Evolutionary conservation across 1,140 invertebrate genomes (phyloP).

Genomic region (Choristoneura fumiferana): DNA sequence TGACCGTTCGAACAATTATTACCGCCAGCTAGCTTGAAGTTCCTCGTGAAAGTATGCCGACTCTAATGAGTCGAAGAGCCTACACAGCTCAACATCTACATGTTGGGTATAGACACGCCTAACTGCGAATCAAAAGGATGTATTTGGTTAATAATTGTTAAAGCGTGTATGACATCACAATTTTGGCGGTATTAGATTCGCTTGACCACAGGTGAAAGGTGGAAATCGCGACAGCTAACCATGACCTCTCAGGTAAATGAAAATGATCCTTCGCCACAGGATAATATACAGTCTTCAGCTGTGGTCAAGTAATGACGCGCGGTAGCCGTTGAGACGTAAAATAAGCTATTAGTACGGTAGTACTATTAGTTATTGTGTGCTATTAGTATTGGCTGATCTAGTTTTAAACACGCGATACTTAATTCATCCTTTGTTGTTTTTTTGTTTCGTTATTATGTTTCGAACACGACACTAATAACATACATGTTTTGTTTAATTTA

Average conservation of each 20-base stretch:
- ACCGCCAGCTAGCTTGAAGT: conserved; percentile 20
- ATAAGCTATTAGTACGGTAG: neutral
- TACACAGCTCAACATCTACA: too few relatives aligned
- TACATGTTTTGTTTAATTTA: too few relatives aligned
- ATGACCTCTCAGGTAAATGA: neutral
- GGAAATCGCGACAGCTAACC: conserved; percentile 12
- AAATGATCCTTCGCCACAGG: neutral
- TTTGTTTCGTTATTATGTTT: neutral
- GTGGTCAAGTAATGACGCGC: neutral
- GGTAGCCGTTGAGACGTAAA: conserved; percentile 1
- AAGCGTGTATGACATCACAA: neutral
- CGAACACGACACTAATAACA: too few relatives aligned
- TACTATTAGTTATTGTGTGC: too few relatives aligned
- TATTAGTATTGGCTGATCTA: neutral
- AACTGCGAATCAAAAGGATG: too few relatives aligned
- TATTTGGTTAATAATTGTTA: too few relatives aligned
- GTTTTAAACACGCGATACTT: conserved; percentile 13
- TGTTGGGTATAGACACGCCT: too few relatives aligned
- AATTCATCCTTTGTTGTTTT: conserved; percentile 8
- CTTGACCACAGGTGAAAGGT: conserved; percentile 39
- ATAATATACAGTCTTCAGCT: neutral
- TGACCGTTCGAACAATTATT: neutral
- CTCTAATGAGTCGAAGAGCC: conserved; percentile 29
- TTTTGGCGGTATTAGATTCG: conserved; percentile 26
- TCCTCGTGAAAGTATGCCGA: conserved; percentile 35